These are phyloP conservation scores for Drosophila cognata DNA, from an alignment of 2,888 invertebrate species.

Conservation along the genomic window DNA sequence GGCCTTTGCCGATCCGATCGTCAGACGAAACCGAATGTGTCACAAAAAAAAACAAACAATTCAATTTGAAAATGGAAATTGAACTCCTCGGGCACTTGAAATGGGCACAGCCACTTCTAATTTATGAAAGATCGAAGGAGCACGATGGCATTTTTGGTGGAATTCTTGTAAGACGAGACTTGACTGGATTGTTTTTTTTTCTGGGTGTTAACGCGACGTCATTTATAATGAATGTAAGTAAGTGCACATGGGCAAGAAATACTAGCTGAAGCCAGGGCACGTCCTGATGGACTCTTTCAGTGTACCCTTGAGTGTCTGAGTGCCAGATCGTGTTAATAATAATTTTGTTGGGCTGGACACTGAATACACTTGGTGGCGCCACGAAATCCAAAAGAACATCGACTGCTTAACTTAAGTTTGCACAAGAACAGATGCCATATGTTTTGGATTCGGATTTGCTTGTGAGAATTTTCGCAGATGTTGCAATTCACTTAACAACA, in stretches of 20 bases:
- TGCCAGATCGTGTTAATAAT: constrained; percentile 47
- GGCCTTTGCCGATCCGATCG: constrained; percentile 32
- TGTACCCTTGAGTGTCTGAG: constrained; percentile 36
- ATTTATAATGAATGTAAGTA: constrained; percentile 68
- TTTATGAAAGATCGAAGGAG: constrained; percentile 66
- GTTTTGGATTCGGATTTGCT: constrained; percentile 10
- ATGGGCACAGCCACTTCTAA: constrained; percentile 55
- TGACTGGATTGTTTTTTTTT: constrained; percentile 23
- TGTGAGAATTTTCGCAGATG: constrained; percentile 61
- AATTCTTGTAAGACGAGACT: constrained; percentile 80
- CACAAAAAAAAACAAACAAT: constrained; percentile 68
- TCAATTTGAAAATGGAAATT: constrained; percentile 48
- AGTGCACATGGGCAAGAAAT: constrained; percentile 15
- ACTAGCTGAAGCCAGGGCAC: background rate
- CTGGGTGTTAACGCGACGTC: constrained; percentile 82
- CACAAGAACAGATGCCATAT: background rate
- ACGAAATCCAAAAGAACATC: constrained; percentile 5
- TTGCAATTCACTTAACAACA: constrained; percentile 19
- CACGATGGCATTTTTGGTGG: constrained; percentile 51
- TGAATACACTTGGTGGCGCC: constrained; percentile 79
- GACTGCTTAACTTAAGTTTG: constrained; percentile 5
- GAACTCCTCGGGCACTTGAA: constrained; percentile 45
- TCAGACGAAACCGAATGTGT: constrained; percentile 48
- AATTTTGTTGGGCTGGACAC: constrained; percentile 28
- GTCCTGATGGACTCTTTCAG: background rate